Evolutionary conservation across 1,140 invertebrate genomes (phyloP).

Genomic region (Cyphomyrmex costatus): DNA sequence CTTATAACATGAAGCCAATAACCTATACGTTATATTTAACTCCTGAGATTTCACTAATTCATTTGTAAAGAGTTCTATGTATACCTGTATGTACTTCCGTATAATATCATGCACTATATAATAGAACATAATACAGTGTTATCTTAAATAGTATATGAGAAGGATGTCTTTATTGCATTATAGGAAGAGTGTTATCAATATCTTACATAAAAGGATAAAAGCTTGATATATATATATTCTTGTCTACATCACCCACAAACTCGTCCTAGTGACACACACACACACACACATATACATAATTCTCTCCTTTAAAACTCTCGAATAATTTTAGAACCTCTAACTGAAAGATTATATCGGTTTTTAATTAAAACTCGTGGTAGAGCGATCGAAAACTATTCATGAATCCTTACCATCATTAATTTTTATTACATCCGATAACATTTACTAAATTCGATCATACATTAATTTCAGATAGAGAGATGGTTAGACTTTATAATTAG

Average conservation of each 20-base stretch:
- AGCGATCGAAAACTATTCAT: not conserved
- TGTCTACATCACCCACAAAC: not conserved
- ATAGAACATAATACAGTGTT: not conserved
- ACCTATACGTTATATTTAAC: constrained; percentile 28
- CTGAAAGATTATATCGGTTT: constrained; percentile 20
- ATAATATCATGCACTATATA: not conserved
- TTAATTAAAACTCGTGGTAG: not conserved
- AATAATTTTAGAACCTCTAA: constrained; percentile 32
- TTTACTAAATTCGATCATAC: not conserved
- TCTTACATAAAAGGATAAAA: constrained; percentile 37
- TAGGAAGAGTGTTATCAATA: constrained; percentile 25
- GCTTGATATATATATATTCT: not conserved
- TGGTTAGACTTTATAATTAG: not conserved
- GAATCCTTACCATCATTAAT: not conserved
- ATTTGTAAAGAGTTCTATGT: not conserved
- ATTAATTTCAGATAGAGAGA: constrained; percentile 20
- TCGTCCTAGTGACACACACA: not conserved
- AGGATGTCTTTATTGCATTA: not conserved
- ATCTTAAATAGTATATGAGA: not conserved
- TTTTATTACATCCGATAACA: constrained; percentile 24
- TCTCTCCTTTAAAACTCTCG: constrained; percentile 7
- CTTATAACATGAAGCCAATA: constrained; percentile 44
- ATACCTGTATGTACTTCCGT: not conserved
- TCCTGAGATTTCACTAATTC: constrained; percentile 47
- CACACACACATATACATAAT: no score